Evolutionary conservation across 2,113 vertebrate genomes (phyloP).

Genomic region (Burhinus oedicnemus): DNA sequence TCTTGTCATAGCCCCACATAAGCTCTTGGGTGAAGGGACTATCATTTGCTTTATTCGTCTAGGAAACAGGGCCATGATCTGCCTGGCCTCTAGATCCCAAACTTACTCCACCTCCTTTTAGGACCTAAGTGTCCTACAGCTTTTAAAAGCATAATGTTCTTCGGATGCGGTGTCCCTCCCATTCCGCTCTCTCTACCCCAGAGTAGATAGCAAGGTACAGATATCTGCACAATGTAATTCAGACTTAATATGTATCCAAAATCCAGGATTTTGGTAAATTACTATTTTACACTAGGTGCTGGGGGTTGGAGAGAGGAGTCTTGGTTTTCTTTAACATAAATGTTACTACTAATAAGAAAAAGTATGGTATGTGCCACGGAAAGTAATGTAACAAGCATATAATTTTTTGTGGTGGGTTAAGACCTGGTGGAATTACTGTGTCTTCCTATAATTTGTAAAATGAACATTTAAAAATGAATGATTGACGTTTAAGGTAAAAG

Average conservation of each 20-base stretch:
- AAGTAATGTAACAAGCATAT: not conserved
- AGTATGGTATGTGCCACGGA: not conserved
- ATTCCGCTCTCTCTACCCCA: not conserved
- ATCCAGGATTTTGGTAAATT: not conserved
- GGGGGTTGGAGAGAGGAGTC: not conserved
- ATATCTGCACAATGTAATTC: not conserved
- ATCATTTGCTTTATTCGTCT: not conserved
- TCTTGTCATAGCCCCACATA: not conserved
- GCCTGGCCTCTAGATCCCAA: not conserved
- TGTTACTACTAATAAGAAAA: not conserved
- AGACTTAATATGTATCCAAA: not conserved
- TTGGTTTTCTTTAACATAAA: not conserved
- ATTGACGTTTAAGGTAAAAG: not conserved
- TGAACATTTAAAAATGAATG: not conserved
- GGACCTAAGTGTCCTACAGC: not conserved
- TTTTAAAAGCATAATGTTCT: not conserved
- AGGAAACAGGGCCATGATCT: not conserved
- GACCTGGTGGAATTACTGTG: not conserved
- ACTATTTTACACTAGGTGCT: not conserved
- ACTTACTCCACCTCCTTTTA: not conserved
- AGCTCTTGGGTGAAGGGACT: not conserved
- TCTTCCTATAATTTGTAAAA: not conserved
- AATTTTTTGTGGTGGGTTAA: not conserved
- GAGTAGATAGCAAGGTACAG: not conserved
- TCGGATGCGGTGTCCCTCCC: fast-evolving